These are phyloP conservation scores for Thymelicus lineola DNA, from an alignment of 2,888 invertebrate species.

Conservation along the genomic window DNA sequence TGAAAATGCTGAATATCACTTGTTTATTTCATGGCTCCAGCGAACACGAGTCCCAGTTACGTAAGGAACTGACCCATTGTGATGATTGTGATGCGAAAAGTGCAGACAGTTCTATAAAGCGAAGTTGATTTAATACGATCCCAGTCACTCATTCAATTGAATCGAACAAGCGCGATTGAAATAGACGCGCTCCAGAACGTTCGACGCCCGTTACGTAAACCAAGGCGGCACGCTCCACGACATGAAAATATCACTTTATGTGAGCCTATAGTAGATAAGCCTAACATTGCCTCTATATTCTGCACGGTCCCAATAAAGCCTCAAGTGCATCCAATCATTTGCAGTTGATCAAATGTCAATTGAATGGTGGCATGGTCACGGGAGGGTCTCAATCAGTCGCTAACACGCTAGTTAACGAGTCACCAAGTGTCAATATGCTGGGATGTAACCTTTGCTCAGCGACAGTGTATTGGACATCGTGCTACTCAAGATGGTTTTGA, in stretches of 20 bases:
- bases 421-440: background rate
- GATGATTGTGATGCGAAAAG: slow-evolving; percentile 11
- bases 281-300: background rate
- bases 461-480: too few relatives aligned
- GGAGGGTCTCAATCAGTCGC: background rate
- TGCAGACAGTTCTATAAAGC: slow-evolving; percentile 22
- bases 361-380: background rate
- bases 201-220: slow-evolving; percentile 31
- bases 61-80: slow-evolving; percentile 1
- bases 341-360: background rate
- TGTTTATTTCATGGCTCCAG: background rate
- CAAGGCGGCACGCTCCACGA: slow-evolving; percentile 2
- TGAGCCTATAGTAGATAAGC: too few relatives aligned
- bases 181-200: slow-evolving; percentile 34
- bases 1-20: background rate
- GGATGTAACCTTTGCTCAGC: too few relatives aligned
- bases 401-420: background rate
- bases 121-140: slow-evolving; percentile 19
- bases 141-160: slow-evolving; percentile 23
- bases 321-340: background rate
- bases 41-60: background rate
- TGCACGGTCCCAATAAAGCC: background rate
- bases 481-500: too few relatives aligned
- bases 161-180: slow-evolving; percentile 27
- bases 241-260: too few relatives aligned